Percentiles rank a stretch among this genome's conserved stretches.
Evolutionary conservation across 2,888 invertebrate genomes (phyloP).

Genomic region (Coecobrya sp.): DNA sequence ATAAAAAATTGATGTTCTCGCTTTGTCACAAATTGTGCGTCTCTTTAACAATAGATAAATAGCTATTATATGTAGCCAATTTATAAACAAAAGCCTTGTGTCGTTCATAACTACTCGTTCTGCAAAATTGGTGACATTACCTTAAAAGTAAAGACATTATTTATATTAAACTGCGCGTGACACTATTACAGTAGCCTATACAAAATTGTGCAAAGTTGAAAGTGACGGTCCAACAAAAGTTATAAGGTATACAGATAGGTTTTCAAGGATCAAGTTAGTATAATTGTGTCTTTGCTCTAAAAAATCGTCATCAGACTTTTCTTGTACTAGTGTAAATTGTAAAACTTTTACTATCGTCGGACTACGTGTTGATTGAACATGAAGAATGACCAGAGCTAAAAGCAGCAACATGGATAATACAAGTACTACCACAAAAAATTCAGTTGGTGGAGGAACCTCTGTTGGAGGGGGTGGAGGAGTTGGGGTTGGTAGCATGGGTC

Average conservation of each 20-base stretch:
- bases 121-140: conserved; percentile 1
- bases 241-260: too few relatives aligned
- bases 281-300: too few relatives aligned
- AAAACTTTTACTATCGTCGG: conserved; percentile 38
- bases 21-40: too few relatives aligned
- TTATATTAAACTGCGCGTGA: neutral
- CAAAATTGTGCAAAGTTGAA: neutral
- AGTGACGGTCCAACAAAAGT: neutral
- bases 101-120: neutral
- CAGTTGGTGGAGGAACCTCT: conserved; percentile 72
- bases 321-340: neutral
- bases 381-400: conserved; percentile 80
- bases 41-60: neutral
- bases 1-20: too few relatives aligned
- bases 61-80: neutral
- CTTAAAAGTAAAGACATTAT: neutral
- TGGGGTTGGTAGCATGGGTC: conserved; percentile 72
- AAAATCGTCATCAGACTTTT: neutral
- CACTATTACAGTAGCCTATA: neutral
- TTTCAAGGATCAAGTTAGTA: too few relatives aligned
- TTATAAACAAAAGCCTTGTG: conserved; percentile 19
- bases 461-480: conserved; percentile 70
- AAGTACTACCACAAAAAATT: conserved; percentile 73
- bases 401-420: conserved; percentile 72
- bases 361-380: conserved; percentile 68